Evolutionary conservation across 1,140 invertebrate species (phyloP).

Genomic region (Caerostris darwini): DNA sequence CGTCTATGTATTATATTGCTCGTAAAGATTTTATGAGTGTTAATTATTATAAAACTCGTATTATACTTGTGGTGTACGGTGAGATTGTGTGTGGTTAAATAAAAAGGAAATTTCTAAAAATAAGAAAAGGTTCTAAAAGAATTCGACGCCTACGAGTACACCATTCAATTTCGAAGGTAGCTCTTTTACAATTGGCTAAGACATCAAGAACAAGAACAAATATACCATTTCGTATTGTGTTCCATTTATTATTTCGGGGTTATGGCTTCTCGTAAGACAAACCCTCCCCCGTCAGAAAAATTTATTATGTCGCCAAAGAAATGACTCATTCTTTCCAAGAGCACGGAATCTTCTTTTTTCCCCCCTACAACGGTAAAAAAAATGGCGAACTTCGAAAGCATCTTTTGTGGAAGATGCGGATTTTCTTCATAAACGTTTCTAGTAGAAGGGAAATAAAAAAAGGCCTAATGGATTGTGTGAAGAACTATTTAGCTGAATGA

Average conservation of each 20-base stretch:
- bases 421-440: not conserved
- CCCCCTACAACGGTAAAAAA: not conserved
- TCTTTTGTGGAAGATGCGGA: not conserved
- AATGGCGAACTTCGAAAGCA: not conserved
- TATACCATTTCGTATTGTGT: not conserved
- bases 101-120: no score
- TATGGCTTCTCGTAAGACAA: not conserved
- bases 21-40: no score
- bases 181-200: no score
- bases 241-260: slow-evolving; percentile 17
- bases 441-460: not conserved
- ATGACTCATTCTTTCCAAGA: not conserved
- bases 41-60: no score
- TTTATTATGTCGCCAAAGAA: slow-evolving; percentile 11
- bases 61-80: no score
- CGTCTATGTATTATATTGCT: no score
- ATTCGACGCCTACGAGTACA: no score
- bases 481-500: no score
- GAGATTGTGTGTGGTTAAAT: no score
- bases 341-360: not conserved
- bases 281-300: not conserved
- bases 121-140: no score
- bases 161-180: no score
- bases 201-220: not conserved
- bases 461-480: no score